Evolutionary conservation across 2,888 invertebrate species (phyloP).

Genomic region (Amblyjoppa proteus): DNA sequence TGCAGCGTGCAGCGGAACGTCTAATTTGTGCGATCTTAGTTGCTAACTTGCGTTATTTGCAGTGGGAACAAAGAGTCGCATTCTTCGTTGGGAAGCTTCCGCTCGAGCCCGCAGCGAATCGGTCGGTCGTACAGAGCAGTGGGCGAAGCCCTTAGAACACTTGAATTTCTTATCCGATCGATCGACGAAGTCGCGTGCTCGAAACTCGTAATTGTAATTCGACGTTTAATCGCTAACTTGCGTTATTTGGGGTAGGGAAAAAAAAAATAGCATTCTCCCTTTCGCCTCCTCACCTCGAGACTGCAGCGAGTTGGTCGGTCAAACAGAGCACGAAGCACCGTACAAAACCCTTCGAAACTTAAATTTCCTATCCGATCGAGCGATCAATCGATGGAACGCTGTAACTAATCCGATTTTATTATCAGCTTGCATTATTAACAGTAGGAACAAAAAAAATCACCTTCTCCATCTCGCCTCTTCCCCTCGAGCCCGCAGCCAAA

Average conservation of each 20-base stretch:
- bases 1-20: neutral
- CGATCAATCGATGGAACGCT: neutral
- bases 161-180: too few species aligned
- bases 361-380: neutral
- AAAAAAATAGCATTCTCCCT: neutral
- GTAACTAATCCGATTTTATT: neutral
- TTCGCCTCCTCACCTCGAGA: neutral
- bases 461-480: neutral
- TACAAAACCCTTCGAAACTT: too few species aligned
- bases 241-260: neutral
- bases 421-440: neutral
- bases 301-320: neutral
- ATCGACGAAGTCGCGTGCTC: too few species aligned
- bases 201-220: neutral
- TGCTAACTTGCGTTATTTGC: neutral
- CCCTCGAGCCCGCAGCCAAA: neutral
- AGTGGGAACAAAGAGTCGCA: neutral
- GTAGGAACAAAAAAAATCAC: neutral
- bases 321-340: neutral
- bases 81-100: neutral
- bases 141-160: neutral
- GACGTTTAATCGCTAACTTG: neutral
- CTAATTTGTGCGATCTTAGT: neutral
- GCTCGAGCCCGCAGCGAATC: neutral
- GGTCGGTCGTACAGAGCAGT: neutral